Evolutionary conservation across 1,140 invertebrate genomes (phyloP).

Genomic region (Brachionus manjavacas): DNA sequence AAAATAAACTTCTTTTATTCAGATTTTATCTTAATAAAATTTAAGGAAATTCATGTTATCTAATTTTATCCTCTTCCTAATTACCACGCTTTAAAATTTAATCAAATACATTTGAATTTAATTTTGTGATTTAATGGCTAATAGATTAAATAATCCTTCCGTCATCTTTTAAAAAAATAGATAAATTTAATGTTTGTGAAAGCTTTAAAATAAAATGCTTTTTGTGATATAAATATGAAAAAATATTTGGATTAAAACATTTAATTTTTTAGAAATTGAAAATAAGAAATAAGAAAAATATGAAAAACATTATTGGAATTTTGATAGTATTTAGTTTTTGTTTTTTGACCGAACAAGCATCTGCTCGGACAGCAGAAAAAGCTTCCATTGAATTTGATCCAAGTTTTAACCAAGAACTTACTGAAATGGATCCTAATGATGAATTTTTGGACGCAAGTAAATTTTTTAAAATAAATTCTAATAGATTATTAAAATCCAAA

Average conservation of each 20-base stretch:
- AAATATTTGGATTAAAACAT: neutral
- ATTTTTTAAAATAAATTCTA: neutral
- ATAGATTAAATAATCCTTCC: neutral
- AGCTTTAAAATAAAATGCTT: neutral
- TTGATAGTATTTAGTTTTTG: neutral
- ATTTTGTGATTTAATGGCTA: neutral
- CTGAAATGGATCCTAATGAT: neutral
- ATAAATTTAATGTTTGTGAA: neutral
- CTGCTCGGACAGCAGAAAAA: neutral
- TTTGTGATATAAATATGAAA: neutral
- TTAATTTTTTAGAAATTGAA: neutral
- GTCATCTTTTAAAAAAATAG: neutral
- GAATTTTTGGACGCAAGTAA: neutral
- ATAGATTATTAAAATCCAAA: neutral
- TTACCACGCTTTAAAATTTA: neutral
- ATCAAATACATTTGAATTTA: neutral
- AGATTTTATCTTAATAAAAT: neutral
- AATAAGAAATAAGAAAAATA: neutral
- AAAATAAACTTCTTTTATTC: neutral
- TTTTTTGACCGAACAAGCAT: neutral
- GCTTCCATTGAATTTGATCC: conserved; percentile 1
- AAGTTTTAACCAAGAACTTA: neutral
- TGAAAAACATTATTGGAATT: neutral
- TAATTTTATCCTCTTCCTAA: neutral
- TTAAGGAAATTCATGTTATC: neutral